These are phyloP conservation scores for Athrips mouffetella DNA, from an alignment of 2,888 invertebrate species.

Conservation along the genomic window DNA sequence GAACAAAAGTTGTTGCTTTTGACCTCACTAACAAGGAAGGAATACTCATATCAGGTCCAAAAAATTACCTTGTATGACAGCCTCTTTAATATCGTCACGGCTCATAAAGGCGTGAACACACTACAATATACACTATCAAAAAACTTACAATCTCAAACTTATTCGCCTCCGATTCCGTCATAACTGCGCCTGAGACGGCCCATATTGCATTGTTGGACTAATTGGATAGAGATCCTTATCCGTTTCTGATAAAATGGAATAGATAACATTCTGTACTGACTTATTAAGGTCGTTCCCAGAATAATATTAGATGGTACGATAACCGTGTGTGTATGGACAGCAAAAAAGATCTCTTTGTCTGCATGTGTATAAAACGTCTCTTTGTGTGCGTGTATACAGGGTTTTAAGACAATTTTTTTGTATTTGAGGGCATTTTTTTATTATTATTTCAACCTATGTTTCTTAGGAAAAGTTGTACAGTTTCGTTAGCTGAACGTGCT, in stretches of 20 bases:
- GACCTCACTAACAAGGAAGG: neutral
- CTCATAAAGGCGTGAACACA: slow-evolving; percentile 31
- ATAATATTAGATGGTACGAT: slow-evolving; percentile 78
- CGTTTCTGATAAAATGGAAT: slow-evolving; percentile 74
- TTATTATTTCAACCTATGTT: too few species aligned
- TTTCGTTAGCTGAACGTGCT: too few species aligned
- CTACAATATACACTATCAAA: too few species aligned
- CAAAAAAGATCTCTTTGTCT: slow-evolving; percentile 35
- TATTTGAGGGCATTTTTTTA: too few species aligned
- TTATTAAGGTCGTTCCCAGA: slow-evolving; percentile 80
- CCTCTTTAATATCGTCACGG: too few species aligned
- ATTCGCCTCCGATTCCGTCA: slow-evolving; percentile 56
- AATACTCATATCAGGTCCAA: too few species aligned
- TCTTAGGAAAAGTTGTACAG: too few species aligned
- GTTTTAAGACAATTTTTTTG: too few species aligned
- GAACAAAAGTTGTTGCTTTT: too few species aligned
- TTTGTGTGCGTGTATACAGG: neutral
- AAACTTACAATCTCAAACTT: too few species aligned
- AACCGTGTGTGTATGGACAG: slow-evolving; percentile 59
- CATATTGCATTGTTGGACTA: slow-evolving; percentile 77
- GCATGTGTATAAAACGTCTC: neutral
- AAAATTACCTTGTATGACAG: too few species aligned
- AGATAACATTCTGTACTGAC: slow-evolving; percentile 80
- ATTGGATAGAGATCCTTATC: slow-evolving; percentile 78
- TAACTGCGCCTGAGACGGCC: slow-evolving; percentile 64